These are phyloP conservation scores for Heliconius erato DNA, from an alignment of 2,888 invertebrate species.

Conservation along the genomic window DNA sequence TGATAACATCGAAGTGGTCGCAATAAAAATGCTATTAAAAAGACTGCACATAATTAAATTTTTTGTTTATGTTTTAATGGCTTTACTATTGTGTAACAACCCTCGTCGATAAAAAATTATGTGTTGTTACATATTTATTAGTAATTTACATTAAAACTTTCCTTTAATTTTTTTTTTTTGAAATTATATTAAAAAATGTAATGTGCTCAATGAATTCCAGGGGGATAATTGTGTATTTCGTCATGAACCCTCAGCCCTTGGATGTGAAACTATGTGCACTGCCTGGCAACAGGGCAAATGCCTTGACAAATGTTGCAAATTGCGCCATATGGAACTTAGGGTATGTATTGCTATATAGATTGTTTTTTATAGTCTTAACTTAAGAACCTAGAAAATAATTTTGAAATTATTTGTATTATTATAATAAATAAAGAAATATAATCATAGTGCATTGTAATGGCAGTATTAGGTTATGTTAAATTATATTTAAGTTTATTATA, in stretches of 20 bases:
- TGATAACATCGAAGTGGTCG: conserved; percentile 9
- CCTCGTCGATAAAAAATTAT: conserved; percentile 16
- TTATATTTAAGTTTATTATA: background rate
- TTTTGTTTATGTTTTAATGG: conserved; percentile 43
- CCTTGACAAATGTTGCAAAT: conserved; percentile 90
- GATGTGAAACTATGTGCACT: conserved; percentile 92
- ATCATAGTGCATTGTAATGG: background rate
- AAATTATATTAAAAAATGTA: background rate
- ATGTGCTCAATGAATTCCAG: conserved; percentile 73
- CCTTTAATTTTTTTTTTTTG: background rate
- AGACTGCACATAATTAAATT: conserved; percentile 38
- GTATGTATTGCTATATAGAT: conserved; percentile 73
- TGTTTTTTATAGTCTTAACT: background rate
- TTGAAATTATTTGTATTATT: background rate
- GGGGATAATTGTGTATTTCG: conserved; percentile 93
- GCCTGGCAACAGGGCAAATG: conserved; percentile 94
- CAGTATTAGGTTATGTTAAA: background rate
- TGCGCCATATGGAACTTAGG: conserved; percentile 94
- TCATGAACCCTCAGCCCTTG: conserved; percentile 93
- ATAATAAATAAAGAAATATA: background rate
- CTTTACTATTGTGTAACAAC: conserved; percentile 46
- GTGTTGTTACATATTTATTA: background rate
- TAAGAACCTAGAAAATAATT: background rate
- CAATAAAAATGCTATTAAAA: conserved; percentile 6
- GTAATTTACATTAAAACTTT: background rate